Conservation (phyloP, 2,113 vertebrate genomes). For the Willisornis vidua region DNA sequence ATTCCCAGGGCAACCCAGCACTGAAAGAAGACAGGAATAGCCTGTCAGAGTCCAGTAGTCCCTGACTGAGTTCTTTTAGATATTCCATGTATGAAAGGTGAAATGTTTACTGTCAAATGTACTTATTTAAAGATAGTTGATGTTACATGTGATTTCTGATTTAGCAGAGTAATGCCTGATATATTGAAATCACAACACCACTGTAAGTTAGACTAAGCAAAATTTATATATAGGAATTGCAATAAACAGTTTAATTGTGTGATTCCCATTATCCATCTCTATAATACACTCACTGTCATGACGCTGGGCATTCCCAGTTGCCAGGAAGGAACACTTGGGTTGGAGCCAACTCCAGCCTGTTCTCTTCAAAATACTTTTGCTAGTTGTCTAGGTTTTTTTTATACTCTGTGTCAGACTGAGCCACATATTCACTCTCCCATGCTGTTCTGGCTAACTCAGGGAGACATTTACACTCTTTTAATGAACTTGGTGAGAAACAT, state of each 20-base stretch:
- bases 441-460: not conserved
- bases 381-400: not conserved
- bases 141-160: not conserved
- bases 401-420: not conserved
- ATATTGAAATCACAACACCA: not conserved
- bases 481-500: not conserved
- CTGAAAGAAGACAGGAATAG: not conserved
- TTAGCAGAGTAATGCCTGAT: not conserved
- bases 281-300: not conserved
- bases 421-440: not conserved
- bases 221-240: not conserved
- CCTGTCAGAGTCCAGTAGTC: not conserved
- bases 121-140: not conserved
- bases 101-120: not conserved
- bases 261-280: not conserved
- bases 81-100: not conserved
- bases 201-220: not conserved
- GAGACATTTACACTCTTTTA: not conserved
- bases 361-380: not conserved
- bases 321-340: not conserved
- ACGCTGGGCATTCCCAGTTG: fast-evolving
- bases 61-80: not conserved
- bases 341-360: not conserved
- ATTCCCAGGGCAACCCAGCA: not conserved
- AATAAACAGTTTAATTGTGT: not conserved